Base-by-base conservation (phyloP, 53 echinoderm and acorn worm species). In the Arbacia lixula region DNA sequence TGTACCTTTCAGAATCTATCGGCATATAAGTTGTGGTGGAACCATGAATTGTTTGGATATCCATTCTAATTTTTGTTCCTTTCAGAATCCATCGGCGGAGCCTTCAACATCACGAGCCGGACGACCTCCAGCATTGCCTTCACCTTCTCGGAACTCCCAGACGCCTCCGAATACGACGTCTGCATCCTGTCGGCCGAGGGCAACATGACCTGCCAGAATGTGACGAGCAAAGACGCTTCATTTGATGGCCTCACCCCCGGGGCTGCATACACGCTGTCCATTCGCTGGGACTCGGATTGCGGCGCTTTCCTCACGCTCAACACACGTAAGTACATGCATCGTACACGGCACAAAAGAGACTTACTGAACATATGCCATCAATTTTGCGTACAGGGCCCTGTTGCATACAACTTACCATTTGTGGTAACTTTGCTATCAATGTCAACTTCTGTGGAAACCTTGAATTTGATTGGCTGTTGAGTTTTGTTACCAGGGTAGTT, bases 181-280 rank as follows among this genome's bases (percentile, higher is more conserved):
- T 81, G 82, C 34, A 62, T 81, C n/a, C 82, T 46, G 27, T 49
- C 65, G 17, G 32, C 31, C 2, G 6, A 8, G 31, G 82, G 82
- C 31, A 81, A 81, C 39, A 24, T 16, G 16, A 63, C 82, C 43
- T 81, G 82, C 51, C n/a, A 20, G 9, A 81, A 81, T 49, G 5
- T 33, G 27, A 42, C 82, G 0, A 32, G n/a, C 19, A 43, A 46
- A 49, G 43, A 4, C 14, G 30, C 82, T 1, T 21, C 5, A 27
- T 42, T 81, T 12, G 42, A n/a, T 20, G 64, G 42, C 12, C 82
- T 81, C 6, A n/a, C 0, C 31, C 63, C 82, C 0, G 82, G 82
- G 8, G 65, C 63, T 17, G 33, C 82, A n/a, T 81, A 81, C 82
- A 81, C 82, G 32, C 64, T 81, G 12, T 81, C 65, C 4, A 31